These are phyloP conservation scores for Chaetodon trifasciatus DNA, from an alignment of 2,797 vertebrate genomes.

Conservation along the genomic window DNA sequence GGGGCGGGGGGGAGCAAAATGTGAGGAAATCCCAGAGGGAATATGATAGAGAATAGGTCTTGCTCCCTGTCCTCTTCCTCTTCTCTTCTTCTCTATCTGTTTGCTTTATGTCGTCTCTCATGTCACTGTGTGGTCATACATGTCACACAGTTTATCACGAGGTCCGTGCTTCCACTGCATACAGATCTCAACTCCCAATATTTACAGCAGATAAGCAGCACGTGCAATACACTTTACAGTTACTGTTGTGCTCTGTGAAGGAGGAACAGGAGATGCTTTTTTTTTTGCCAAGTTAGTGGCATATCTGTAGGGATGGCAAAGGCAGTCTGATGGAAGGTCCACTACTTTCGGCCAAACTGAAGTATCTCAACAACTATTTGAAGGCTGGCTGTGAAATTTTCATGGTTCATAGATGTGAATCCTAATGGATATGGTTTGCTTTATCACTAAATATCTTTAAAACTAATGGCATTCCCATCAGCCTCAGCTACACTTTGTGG, in stretches of 20 bases:
- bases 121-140: conserved; percentile 52
- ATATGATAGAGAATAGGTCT: conserved; percentile 42
- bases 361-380: not conserved
- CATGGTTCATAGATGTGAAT: too few species aligned
- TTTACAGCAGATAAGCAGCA: not conserved
- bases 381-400: not conserved
- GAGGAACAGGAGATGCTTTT: too few species aligned
- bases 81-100: conserved; percentile 29
- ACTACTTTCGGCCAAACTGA: not conserved
- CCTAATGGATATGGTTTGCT: too few species aligned
- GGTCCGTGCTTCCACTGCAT: conserved; percentile 14
- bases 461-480: too few species aligned
- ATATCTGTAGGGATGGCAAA: not conserved
- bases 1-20: too few species aligned
- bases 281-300: not conserved
- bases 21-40: conserved; percentile 10
- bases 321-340: not conserved
- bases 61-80: conserved; percentile 48
- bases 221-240: not conserved
- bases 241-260: too few species aligned
- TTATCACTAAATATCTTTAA: not conserved
- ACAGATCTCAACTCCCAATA: not conserved
- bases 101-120: conserved; percentile 51
- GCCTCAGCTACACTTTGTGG: not conserved
- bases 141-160: conserved; percentile 35